Conservation (phyloP, 2,888 invertebrate species). For the Tortrix viridana region DNA sequence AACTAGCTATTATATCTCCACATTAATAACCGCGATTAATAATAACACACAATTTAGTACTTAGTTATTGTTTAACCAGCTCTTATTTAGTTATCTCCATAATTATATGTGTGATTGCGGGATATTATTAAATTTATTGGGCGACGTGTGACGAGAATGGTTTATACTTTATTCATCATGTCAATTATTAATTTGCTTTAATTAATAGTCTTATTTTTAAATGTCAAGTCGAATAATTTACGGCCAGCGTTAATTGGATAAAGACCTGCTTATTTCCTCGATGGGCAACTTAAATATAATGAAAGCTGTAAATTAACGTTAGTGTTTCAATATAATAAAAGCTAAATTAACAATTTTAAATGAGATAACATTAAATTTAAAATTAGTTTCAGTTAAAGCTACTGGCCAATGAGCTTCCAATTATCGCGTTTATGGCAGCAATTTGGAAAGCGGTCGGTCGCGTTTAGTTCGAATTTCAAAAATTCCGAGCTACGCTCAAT, state of each 20-base stretch:
- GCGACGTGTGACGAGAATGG: constrained; percentile 38
- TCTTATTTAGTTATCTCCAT: constrained; percentile 28
- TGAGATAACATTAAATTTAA: constrained; percentile 56
- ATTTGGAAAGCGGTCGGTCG: constrained; percentile 74
- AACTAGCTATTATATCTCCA: constrained; percentile 7
- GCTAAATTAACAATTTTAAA: constrained; percentile 41
- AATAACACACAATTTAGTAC: constrained; percentile 28
- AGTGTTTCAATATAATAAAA: constrained; percentile 33
- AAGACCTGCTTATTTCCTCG: constrained; percentile 32
- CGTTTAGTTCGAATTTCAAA: constrained; percentile 73
- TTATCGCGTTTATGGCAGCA: constrained; percentile 75
- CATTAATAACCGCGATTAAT: constrained; percentile 28
- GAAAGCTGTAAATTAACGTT: constrained; percentile 27
- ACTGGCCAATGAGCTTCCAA: constrained; percentile 77
- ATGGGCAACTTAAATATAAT: constrained; percentile 13
- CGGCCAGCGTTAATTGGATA: constrained; percentile 35
- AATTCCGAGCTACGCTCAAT: constrained; percentile 68
- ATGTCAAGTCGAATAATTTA: constrained; percentile 40
- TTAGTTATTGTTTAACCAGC: constrained; percentile 38
- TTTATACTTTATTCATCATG: constrained; percentile 12
- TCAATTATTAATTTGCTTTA: constrained; percentile 39
- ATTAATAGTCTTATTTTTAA: constrained; percentile 40
- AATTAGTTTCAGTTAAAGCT: constrained; percentile 70
- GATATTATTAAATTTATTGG: constrained; percentile 41
- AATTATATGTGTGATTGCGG: constrained; percentile 21